phyloP scores from a whole-genome alignment of 1,140 invertebrate genomes.

The Zaprionus africanus region DNA sequence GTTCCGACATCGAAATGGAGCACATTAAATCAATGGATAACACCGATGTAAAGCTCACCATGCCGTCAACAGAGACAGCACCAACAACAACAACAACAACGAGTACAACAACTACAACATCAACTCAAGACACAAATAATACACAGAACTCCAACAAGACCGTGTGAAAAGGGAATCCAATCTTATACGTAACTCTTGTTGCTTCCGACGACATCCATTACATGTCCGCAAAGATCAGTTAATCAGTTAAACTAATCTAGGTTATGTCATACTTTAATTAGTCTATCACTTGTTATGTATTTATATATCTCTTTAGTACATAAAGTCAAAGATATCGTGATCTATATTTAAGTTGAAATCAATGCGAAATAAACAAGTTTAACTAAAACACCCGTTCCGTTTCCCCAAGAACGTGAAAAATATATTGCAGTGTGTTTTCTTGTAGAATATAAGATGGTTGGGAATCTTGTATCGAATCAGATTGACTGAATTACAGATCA shows the following conservation, averaged over 20 bases:
- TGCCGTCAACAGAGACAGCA: conserved; percentile 44
- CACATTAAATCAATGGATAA: conserved; percentile 67
- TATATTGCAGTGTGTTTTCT: background rate
- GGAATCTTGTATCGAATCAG: no score
- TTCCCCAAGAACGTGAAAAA: background rate
- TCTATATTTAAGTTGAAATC: conserved; percentile 69
- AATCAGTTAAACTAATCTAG: conserved; percentile 52
- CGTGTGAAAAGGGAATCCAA: conserved; percentile 37
- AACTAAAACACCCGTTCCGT: background rate
- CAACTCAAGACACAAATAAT: conserved; percentile 55
- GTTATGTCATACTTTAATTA: conserved; percentile 67
- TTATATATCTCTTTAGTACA: conserved; percentile 76
- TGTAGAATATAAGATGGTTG: background rate
- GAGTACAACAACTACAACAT: conserved; percentile 2
- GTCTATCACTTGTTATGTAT: conserved; percentile 72
- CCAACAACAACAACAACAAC: conserved; percentile 24
- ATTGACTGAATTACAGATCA: no score
- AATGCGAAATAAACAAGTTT: conserved; percentile 48
- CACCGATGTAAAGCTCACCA: conserved; percentile 46
- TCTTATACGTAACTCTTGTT: conserved; percentile 16
- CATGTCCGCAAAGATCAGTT: conserved; percentile 60
- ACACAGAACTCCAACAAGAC: conserved; percentile 57
- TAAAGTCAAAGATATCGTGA: conserved; percentile 80
- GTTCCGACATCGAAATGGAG: conserved; percentile 84
- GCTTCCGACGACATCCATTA: conserved; percentile 14